These are phyloP conservation scores for Caenorhabditis sinica DNA, from an alignment of 2,888 invertebrate genomes.

Conservation along the genomic window DNA sequence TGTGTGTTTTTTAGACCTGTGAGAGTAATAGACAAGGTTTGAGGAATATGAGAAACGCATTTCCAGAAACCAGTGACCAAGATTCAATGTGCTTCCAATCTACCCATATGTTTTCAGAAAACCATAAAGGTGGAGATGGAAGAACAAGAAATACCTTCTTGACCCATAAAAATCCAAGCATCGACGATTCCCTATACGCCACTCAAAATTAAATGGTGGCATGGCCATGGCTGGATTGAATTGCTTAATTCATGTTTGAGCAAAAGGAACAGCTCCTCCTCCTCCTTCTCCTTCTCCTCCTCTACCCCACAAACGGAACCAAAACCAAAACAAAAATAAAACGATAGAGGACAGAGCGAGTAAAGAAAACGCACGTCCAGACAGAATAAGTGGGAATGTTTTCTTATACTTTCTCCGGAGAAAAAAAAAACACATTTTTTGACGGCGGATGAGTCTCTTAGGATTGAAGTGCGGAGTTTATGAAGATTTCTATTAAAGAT, in stretches of 20 bases:
- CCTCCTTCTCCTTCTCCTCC: neutral
- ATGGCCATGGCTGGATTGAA: conserved; percentile 40
- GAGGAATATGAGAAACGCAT: neutral
- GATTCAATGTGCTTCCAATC: conserved; percentile 8
- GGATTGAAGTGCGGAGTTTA: conserved; percentile 1
- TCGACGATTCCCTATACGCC: neutral
- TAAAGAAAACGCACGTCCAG: conserved; percentile 7
- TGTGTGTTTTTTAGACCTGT: neutral
- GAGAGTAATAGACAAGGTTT: neutral
- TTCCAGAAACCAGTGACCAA: conserved; percentile 1
- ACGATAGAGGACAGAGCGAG: conserved; percentile 19
- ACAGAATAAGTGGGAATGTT: conserved; percentile 39
- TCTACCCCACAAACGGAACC: neutral
- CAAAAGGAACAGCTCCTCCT: conserved; percentile 43
- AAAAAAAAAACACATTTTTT: neutral
- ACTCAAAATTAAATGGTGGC: conserved; percentile 50
- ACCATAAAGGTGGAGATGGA: neutral
- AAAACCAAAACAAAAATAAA: conserved; percentile 50
- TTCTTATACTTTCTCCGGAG: conserved; percentile 34
- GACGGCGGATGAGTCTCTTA: conserved; percentile 14
- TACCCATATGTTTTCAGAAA: neutral
- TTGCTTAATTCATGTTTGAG: conserved; percentile 58
- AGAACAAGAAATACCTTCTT: conserved; percentile 30
- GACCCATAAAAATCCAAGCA: conserved; percentile 22
- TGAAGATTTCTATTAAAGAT: conserved; percentile 28